Conservation (phyloP, 2,888 invertebrate genomes). For the Brenthis hecate region DNA sequence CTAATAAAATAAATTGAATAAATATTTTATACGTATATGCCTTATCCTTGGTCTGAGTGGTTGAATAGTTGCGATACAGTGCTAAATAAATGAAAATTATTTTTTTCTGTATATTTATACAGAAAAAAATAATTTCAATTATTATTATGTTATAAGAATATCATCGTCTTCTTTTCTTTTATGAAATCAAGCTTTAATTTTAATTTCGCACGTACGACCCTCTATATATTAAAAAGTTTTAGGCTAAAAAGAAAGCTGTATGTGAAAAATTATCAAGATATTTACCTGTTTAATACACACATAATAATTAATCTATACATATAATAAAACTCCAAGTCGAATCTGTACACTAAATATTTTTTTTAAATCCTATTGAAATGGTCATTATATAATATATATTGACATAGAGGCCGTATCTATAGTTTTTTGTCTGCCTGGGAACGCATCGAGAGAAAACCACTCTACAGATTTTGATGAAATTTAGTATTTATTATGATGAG, state of each 20-base stretch:
- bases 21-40: constrained; percentile 7
- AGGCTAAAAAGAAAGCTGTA: too few relatives aligned
- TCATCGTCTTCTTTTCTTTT: too few relatives aligned
- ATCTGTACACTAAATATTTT: not conserved
- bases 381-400: too few relatives aligned
- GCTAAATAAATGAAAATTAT: not conserved
- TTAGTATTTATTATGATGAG: too few relatives aligned
- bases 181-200: too few relatives aligned
- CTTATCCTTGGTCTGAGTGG: not conserved
- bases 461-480: too few relatives aligned
- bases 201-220: too few relatives aligned
- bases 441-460: not conserved
- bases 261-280: too few relatives aligned
- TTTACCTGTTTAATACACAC: too few relatives aligned
- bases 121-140: not conserved
- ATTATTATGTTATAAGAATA: not conserved
- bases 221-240: too few relatives aligned
- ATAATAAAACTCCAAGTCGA: not conserved
- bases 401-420: not conserved
- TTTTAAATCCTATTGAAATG: not conserved
- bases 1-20: constrained; percentile 16
- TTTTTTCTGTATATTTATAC: too few relatives aligned
- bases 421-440: too few relatives aligned
- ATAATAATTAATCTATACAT: not conserved
- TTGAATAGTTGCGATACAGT: constrained; percentile 4